Evolutionary conservation across 2,888 invertebrate genomes (phyloP), one percentile per base, ranked within the genome.

Genomic region (Cheilosia pagana): DNA sequence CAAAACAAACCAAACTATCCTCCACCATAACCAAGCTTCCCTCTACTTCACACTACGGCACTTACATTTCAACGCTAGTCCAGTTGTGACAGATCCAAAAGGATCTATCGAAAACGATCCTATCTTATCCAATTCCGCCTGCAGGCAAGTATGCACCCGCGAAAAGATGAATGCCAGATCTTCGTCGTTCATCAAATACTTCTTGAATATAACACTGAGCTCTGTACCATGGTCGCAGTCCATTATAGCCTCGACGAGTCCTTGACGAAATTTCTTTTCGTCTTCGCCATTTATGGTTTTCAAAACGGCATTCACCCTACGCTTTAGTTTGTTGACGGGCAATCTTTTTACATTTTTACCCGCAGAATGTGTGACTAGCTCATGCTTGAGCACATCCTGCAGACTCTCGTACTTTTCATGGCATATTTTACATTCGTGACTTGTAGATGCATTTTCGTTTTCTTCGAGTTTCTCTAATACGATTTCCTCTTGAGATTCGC

Each of bases 41-140:
- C 14, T 23, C 21, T 23, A 50, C 23, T 23, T 21, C 14, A 50
- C 14, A 21, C 50, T 50, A 50, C 14, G 2, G 23, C 10, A 85
- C 88, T 87, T 83, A 87, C 93, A 91, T 89, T 93, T 94, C 76
- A 95, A 94, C 57, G 94, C 94, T 62, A 96, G 92, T 3, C 95
- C 95, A 1, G 95, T 95, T 1, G 95, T 93, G 41, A 95, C 94
- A 0, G 96, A 96, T 3, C 97, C 96, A 91, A 96, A 97, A 3
- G 94, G 94, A 79, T 92, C 90, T 3, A 93, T 92, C 48, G 87
- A 82, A 1, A 89, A 87, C 6, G 52, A 31, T 0, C 88, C 88
- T 7, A 85, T 87, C 92, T 92, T 12, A 72, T 87, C 59, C 87
- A 92, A 87, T 88, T 89, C 89, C 8, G 60, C 87, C n/a, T 88